These are phyloP conservation scores for Zonitis immaculata DNA, from an alignment of 2,888 invertebrate genomes.

Conservation along the genomic window DNA sequence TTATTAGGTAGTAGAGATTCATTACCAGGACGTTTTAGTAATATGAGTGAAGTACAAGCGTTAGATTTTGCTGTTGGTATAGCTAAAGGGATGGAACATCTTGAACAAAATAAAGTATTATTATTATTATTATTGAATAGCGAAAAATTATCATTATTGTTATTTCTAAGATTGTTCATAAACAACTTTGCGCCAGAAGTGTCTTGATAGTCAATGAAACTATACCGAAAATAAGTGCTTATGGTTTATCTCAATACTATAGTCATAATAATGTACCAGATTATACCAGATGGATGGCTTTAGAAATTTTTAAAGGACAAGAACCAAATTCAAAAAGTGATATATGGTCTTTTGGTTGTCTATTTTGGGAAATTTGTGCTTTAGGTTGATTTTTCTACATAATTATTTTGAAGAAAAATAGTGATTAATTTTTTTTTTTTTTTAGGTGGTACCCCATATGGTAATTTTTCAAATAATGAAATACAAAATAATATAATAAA, in stretches of 20 bases:
- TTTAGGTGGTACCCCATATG: conserved; percentile 69
- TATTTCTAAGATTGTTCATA: conserved; percentile 59
- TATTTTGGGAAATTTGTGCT: conserved; percentile 78
- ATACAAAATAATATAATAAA: conserved; percentile 63
- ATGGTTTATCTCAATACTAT: conserved; percentile 67
- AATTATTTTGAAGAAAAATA: not conserved
- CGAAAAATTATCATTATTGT: conserved; percentile 7
- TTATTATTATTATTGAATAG: conserved; percentile 5
- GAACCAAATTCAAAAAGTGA: conserved; percentile 69
- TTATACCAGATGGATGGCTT: conserved; percentile 73
- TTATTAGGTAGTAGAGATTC: conserved; percentile 59
- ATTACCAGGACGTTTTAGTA: conserved; percentile 50
- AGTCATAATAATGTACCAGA: conserved; percentile 64
- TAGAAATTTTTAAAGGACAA: conserved; percentile 68
- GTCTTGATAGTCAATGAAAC: conserved; percentile 62
- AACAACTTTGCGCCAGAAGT: conserved; percentile 67
- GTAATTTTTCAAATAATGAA: conserved; percentile 62
- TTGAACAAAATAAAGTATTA: conserved; percentile 57
- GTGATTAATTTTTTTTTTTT: not conserved
- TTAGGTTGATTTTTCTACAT: conserved; percentile 52
- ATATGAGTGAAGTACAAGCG: conserved; percentile 59
- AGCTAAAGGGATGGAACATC: conserved; percentile 67
- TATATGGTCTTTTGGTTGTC: conserved; percentile 77
- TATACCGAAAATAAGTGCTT: conserved; percentile 68
- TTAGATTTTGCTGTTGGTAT: conserved; percentile 63